These are phyloP conservation scores for Lymantria monacha DNA, from an alignment of 2,888 invertebrate genomes.

Conservation along the genomic window DNA sequence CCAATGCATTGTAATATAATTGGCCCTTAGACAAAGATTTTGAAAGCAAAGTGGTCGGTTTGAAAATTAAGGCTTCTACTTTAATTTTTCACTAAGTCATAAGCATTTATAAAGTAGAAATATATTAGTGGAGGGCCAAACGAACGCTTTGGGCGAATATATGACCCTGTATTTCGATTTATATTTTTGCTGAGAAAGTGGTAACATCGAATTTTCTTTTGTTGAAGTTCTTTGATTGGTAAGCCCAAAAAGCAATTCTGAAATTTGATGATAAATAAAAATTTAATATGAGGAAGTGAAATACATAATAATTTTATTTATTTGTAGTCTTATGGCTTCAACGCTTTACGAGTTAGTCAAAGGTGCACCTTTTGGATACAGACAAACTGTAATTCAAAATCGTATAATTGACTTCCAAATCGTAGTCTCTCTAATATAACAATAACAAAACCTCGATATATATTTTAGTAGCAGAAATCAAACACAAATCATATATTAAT, in stretches of 20 bases:
- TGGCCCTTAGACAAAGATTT: constrained; percentile 57
- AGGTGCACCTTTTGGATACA: too few relatives aligned
- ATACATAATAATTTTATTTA: not conserved
- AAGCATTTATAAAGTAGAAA: constrained; percentile 59
- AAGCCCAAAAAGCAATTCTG: too few relatives aligned
- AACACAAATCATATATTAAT: too few relatives aligned
- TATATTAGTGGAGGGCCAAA: constrained; percentile 59
- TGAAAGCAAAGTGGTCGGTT: constrained; percentile 47
- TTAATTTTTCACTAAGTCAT: constrained; percentile 69
- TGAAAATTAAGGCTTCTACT: constrained; percentile 57
- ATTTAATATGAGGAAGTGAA: not conserved
- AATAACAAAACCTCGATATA: too few relatives aligned
- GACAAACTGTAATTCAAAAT: not conserved
- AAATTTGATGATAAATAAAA: constrained; percentile 15
- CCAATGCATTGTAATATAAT: constrained; percentile 47
- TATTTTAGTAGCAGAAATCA: too few relatives aligned
- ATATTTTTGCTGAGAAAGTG: too few relatives aligned
- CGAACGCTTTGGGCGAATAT: constrained; percentile 46
- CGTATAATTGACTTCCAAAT: too few relatives aligned
- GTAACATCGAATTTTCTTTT: not conserved
- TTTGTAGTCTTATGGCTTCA: too few relatives aligned
- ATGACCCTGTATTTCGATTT: constrained; percentile 5
- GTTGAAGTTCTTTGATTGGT: constrained; percentile 26
- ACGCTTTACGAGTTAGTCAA: too few relatives aligned
- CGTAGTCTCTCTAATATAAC: too few relatives aligned